Evolutionary conservation across 2,888 invertebrate species (phyloP).

Genomic region (Cheilosia soror): DNA sequence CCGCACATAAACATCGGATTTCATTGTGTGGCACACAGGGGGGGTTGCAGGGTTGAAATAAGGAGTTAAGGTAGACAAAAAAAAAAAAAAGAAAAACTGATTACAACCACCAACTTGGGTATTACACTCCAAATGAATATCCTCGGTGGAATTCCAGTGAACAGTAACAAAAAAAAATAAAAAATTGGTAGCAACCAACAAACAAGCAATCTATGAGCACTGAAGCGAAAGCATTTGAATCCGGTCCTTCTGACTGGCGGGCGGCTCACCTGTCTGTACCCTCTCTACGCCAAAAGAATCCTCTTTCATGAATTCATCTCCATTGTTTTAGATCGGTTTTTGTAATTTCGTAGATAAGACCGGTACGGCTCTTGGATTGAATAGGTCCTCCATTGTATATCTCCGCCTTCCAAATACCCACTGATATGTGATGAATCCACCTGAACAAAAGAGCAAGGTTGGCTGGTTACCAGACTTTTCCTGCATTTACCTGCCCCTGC

Average conservation of each 20-base stretch:
- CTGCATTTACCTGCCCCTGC: constrained; percentile 26
- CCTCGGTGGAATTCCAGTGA: constrained; percentile 25
- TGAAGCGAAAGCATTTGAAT: constrained; percentile 68
- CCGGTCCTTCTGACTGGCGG: constrained; percentile 5
- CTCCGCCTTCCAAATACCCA: constrained; percentile 10
- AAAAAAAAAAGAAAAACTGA: constrained; percentile 25
- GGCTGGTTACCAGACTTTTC: constrained; percentile 45
- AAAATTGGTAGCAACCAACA: constrained; percentile 28
- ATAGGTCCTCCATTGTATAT: constrained; percentile 3
- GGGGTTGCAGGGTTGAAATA: no score
- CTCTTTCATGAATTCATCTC: constrained; percentile 61
- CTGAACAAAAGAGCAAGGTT: constrained; percentile 55
- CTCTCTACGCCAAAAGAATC: background rate
- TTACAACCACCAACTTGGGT: constrained; percentile 68
- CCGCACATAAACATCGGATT: constrained; percentile 66
- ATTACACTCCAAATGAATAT: constrained; percentile 68
- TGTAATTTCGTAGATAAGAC: constrained; percentile 74
- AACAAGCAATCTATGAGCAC: constrained; percentile 58
- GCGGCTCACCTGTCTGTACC: constrained; percentile 34
- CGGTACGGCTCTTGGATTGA: constrained; percentile 20
- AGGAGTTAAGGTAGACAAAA: background rate
- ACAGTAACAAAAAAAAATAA: background rate
- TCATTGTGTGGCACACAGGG: constrained; percentile 24
- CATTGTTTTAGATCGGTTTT: constrained; percentile 74
- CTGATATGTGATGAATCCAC: constrained; percentile 72